Base-by-base conservation (phyloP, 2,113 vertebrate species). In the Rana temporaria region DNA sequence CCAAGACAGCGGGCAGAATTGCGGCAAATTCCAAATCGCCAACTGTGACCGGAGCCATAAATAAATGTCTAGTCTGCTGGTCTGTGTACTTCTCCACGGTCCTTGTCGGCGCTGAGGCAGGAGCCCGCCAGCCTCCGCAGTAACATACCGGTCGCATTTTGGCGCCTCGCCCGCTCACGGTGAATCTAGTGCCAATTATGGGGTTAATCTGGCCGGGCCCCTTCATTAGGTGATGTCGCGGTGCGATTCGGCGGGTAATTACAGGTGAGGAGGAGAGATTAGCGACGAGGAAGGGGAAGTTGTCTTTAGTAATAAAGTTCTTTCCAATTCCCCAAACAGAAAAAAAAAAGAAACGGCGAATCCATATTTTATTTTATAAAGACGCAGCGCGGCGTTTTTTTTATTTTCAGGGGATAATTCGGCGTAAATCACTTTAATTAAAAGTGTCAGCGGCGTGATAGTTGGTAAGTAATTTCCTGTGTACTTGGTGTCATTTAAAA, bases 371-470 rank as follows among this genome's bases (percentile, higher is more conserved):
- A 92, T 91, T 93, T 94, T 94, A 95, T 93, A 93, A 93, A 92
- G 88, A 82, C 90, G 91, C 91, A 91, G 92, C 88, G 87, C 91
- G 92, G 88, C 89, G 89, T 90, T 93, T 94, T 93, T 94, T 93
- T 94, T 94, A 93, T 93, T 94, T 94, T 93, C 91, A 15, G 92
- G 91, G 91, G 92, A 95, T 94, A 93, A 94, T 94, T 94, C 90
- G 89, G 89, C 91, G 92, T 95, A 95, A 95, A 95, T 95, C 94
- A 94, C 91, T 92, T 94, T 94, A 95, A 95, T 95, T 95, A 95
- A 93, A 94, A 94, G 92, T 95, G 94, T 93, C 93, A 93, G 90
- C 91, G 92, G 92, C 91, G 93, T 94, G 85, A 85, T 93, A 94
- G 91, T 91, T 92, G 93, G 91, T 91, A 93, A 93, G 88, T 92